Percentiles rank a stretch among this genome's conserved stretches.
These are phyloP conservation scores for Hozukius guyotensis DNA, from an alignment of 2,797 vertebrate species.

Conservation along the genomic window DNA sequence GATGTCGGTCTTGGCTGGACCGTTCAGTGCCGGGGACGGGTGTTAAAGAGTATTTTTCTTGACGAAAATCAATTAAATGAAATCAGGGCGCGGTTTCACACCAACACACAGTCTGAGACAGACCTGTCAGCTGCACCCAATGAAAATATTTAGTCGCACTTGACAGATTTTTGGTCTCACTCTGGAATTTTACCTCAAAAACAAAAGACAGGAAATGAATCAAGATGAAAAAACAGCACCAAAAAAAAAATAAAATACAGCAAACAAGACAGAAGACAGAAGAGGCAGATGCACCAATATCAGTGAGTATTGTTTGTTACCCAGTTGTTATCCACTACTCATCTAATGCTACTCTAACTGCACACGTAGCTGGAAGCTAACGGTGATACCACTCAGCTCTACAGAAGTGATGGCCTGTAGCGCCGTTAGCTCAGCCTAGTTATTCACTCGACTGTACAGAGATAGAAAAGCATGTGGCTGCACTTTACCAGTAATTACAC, in stretches of 20 bases:
- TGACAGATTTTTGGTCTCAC: too few species aligned
- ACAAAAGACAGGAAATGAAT: neutral
- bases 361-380: conserved; percentile 4
- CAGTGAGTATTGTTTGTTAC: neutral
- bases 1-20: too few species aligned
- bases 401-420: neutral
- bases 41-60: too few species aligned
- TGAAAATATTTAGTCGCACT: neutral
- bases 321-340: too few species aligned
- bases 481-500: conserved; percentile 31
- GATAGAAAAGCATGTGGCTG: conserved; percentile 37
- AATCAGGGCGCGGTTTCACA: too few species aligned
- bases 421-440: conserved; percentile 30
- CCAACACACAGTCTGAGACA: too few species aligned
- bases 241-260: neutral
- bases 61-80: too few species aligned
- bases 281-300: neutral
- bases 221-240: neutral
- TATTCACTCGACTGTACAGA: conserved; percentile 29
- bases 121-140: too few species aligned
- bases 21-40: too few species aligned
- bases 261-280: neutral
- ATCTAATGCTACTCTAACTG: neutral
- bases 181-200: neutral
- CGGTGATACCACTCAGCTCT: conserved; percentile 11